Conservation (phyloP, 2,797 vertebrate species). For the Cheirogaleus major region DNA sequence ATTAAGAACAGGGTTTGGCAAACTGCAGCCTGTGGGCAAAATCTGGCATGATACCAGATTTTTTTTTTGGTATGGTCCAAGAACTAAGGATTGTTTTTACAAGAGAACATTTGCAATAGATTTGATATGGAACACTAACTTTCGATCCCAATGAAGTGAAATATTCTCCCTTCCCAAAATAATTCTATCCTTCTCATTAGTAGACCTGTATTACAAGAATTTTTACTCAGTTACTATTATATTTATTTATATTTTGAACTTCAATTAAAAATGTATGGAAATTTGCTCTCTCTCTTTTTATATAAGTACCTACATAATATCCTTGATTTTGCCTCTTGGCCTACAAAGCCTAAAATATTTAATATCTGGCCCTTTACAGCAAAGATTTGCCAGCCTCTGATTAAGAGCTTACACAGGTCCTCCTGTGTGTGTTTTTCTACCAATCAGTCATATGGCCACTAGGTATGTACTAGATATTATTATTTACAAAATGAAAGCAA, state of each 20-base stretch:
- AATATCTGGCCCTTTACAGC: not conserved
- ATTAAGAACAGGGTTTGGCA: not conserved
- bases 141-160: not conserved
- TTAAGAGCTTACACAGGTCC: not conserved
- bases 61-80: not conserved
- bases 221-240: not conserved
- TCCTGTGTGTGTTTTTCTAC: not conserved
- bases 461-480: not conserved
- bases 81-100: not conserved
- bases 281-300: not conserved
- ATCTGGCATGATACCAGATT: not conserved
- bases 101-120: not conserved
- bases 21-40: not conserved
- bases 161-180: not conserved
- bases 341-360: constrained; percentile 5
- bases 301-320: not conserved
- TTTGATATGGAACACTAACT: not conserved
- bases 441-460: not conserved
- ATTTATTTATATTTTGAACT: not conserved
- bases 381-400: not conserved
- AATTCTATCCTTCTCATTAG: not conserved
- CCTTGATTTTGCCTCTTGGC: not conserved
- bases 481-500: not conserved
- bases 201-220: not conserved
- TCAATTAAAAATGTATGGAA: not conserved